Percentiles rank a stretch among this genome's conserved stretches.
Conservation (phyloP, 1,140 invertebrate genomes). For the Adoxophyes honmai region DNA sequence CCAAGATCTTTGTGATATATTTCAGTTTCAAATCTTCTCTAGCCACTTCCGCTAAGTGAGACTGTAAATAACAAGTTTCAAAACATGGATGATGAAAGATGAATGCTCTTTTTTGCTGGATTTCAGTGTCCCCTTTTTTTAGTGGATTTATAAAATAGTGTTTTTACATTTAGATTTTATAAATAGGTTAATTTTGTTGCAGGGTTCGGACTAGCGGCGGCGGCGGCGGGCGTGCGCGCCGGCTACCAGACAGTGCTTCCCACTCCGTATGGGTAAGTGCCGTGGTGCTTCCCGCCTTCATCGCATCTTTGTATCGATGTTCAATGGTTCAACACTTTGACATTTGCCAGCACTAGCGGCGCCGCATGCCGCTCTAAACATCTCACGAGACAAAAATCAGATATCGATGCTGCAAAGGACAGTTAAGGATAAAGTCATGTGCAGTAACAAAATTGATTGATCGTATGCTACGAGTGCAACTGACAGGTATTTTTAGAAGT, state of each 20-base stretch:
- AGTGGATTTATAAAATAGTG: slow-evolving; percentile 25
- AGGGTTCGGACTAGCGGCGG: slow-evolving; percentile 65
- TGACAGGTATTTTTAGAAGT: too few species aligned
- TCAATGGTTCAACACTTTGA: slow-evolving; percentile 69
- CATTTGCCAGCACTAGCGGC: slow-evolving; percentile 72
- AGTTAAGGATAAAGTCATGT: slow-evolving; percentile 9
- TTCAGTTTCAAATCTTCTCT: slow-evolving; percentile 54
- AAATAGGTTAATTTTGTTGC: slow-evolving; percentile 50
- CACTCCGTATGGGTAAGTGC: slow-evolving; percentile 86
- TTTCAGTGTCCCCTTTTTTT: slow-evolving; percentile 30
- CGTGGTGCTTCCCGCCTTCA: slow-evolving; percentile 16
- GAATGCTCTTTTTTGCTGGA: slow-evolving; percentile 40
- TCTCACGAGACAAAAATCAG: slow-evolving; percentile 77
- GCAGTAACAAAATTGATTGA: neutral
- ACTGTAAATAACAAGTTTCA: slow-evolving; percentile 55
- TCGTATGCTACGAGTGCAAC: too few species aligned
- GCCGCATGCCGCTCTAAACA: slow-evolving; percentile 60
- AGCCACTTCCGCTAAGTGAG: slow-evolving; percentile 67
- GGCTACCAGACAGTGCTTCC: slow-evolving; percentile 84
- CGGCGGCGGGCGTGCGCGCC: slow-evolving; percentile 79
- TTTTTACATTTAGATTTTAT: slow-evolving; percentile 15
- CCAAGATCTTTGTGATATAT: slow-evolving; percentile 69
- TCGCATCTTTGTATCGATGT: slow-evolving; percentile 59
- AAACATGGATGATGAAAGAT: slow-evolving; percentile 47
- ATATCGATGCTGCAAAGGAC: slow-evolving; percentile 24